Evolutionary conservation across 2,888 invertebrate species (phyloP), one percentile per base, ranked within the genome.

Genomic region (Eilema sororculum): DNA sequence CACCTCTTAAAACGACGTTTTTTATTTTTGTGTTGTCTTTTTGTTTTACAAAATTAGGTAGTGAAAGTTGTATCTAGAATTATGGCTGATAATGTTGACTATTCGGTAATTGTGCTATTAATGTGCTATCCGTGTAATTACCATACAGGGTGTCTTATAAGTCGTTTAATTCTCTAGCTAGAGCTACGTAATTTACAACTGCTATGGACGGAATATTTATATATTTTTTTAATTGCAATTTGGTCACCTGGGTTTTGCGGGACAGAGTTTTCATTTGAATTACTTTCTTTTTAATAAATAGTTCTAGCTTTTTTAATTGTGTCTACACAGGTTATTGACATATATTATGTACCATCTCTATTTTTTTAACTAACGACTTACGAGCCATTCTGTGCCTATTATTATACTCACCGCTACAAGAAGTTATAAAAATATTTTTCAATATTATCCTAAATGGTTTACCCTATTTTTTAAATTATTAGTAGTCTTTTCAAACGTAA

Each of bases 1-100:
- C 65, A 70, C 13, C 63, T 75, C 41, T 52, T 52, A n/a, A 52
- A 52, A n/a, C 52, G 20, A 52, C 52, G n/a, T n/a, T n/a, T 52
- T 57, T 33, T 24, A 24, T 62, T 16, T 25, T 58, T 9, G 22
- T 12, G 9, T 30, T 28, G 37, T 37, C 12, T 30, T 65, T 33
- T 24, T 33, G 10, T 57, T 65, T 37, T 5, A 8, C n/a, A 57
- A 56, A 46, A 33, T 33, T 16, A 52, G 52, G 8, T 52, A 41
- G 60, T 62, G 41, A 3, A 41, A 12, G 60, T 41, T 41, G 41
- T 24, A 60, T 46, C 22, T 37, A 28, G 22, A 58, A 58, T 24
- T 58, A 61, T 61, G 30, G 46, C 46, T 61, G 67, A 61, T 24
- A 52, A 67, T 46, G 20, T 67, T 28, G 20, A 30, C 1, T 25